Evolutionary conservation across 2,797 vertebrate genomes (phyloP).

Genomic region (Catostomus latipinnis): DNA sequence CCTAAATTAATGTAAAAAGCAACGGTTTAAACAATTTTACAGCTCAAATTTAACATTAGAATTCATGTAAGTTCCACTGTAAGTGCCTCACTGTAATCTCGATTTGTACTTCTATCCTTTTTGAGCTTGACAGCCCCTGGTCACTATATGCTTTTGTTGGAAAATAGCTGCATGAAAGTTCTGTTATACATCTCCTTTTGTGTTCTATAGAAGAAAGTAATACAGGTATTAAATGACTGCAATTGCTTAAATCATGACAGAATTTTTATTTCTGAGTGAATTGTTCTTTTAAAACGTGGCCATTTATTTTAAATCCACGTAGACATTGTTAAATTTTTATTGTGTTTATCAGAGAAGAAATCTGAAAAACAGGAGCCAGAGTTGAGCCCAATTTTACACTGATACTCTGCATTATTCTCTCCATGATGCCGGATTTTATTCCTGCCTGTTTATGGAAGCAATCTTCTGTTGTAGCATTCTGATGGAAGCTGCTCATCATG

Average conservation of each 20-base stretch:
- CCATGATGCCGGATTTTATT: not conserved
- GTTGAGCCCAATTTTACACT: not conserved
- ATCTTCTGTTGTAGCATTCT: not conserved
- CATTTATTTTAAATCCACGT: not conserved
- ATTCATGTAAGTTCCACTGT: no score
- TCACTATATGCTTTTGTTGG: not conserved
- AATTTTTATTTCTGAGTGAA: not conserved
- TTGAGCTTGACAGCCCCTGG: no score
- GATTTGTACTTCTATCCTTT: no score
- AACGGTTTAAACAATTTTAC: no score
- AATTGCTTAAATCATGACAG: no score
- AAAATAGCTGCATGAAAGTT: no score
- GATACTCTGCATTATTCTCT: not conserved
- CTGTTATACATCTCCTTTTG: no score
- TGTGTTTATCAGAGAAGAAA: not conserved
- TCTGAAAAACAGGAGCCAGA: not conserved
- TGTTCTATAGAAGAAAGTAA: no score
- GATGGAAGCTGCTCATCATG: not conserved
- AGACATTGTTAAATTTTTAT: not conserved
- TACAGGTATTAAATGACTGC: no score
- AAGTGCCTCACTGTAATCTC: no score
- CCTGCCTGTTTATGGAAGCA: constrained; percentile 12
- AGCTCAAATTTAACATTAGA: no score
- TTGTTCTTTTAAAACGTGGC: not conserved
- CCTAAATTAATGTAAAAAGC: no score